These are phyloP conservation scores for Onychomys arenicola DNA, from an alignment of 2,797 vertebrate genomes.

Conservation along the genomic window DNA sequence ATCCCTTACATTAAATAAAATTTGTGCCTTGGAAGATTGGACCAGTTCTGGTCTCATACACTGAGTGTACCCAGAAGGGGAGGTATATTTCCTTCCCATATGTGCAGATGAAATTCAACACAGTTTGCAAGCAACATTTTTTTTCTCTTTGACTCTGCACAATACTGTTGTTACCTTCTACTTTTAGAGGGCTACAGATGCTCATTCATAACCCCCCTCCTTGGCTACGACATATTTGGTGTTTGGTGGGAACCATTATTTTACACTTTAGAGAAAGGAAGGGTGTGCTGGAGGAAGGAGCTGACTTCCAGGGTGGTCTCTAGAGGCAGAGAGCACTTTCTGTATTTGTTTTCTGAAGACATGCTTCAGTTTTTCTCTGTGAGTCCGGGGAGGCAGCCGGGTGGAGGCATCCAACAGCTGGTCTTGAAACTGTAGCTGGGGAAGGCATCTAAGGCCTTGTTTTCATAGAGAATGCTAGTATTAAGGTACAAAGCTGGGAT, in stretches of 20 bases:
- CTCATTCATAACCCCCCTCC: not conserved
- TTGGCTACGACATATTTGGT: not conserved
- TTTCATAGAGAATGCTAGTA: not conserved
- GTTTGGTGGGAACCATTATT: constrained; percentile 13
- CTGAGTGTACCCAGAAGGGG: not conserved
- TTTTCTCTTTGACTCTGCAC: not conserved
- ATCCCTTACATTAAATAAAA: not conserved
- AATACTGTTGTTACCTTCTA: not conserved
- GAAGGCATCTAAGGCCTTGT: not conserved
- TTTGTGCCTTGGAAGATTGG: not conserved
- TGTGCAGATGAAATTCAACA: not conserved
- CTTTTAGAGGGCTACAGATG: not conserved
- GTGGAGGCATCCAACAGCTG: not conserved
- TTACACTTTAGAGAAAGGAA: not conserved
- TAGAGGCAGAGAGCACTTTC: not conserved
- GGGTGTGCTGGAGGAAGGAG: not conserved
- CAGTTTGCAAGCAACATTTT: constrained; percentile 49
- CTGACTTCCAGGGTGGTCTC: too few species aligned
- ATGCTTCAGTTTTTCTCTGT: not conserved
- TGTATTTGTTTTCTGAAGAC: constrained; percentile 24
- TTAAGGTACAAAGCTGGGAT: not conserved
- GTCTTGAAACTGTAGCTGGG: not conserved
- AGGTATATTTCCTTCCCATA: constrained; percentile 45
- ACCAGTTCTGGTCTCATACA: not conserved
- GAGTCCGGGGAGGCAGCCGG: constrained; percentile 1